Conservation (phyloP, 92 coral and sea anemone genomes). For the Ricordea florida region DNA sequence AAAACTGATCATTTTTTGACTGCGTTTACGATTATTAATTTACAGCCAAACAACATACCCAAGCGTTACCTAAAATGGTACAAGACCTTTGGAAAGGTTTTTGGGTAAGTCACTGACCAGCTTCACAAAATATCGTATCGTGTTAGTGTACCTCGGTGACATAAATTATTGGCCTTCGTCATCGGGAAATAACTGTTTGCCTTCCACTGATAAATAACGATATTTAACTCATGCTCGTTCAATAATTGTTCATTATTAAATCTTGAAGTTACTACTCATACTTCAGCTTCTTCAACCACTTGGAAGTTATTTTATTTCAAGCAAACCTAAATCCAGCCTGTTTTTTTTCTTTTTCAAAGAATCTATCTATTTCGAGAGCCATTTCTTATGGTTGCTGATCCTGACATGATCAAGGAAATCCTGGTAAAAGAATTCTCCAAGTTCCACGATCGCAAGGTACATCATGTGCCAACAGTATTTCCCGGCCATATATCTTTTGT, state of each 20-base stretch:
- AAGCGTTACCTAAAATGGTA: constrained; percentile 28
- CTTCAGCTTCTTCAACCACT: too few relatives aligned
- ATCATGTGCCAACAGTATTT: background rate
- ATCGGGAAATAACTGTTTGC: background rate
- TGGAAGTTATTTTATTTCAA: too few relatives aligned
- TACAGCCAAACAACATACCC: constrained; percentile 14
- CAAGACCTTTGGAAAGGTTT: constrained; percentile 31
- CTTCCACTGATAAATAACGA: too few relatives aligned
- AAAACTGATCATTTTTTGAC: background rate
- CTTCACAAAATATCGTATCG: background rate
- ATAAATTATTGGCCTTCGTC: background rate
- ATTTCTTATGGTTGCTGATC: constrained; percentile 37
- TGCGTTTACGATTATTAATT: too few relatives aligned
- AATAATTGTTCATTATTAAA: too few relatives aligned
- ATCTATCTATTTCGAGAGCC: constrained; percentile 28
- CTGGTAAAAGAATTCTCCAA: constrained; percentile 38
- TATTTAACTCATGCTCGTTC: too few relatives aligned
- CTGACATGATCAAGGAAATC: constrained; percentile 45
- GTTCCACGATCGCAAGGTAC: constrained; percentile 37
- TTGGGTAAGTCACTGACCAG: constrained; percentile 32
- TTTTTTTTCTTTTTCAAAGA: background rate
- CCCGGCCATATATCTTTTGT: background rate
- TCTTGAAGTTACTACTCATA: too few relatives aligned
- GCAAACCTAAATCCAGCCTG: too few relatives aligned
- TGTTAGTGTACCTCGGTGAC: background rate